Percentiles rank a stretch among this genome's conserved stretches.
These are phyloP conservation scores for Eclectus roratus DNA, from an alignment of 2,113 vertebrate genomes.

Conservation along the genomic window DNA sequence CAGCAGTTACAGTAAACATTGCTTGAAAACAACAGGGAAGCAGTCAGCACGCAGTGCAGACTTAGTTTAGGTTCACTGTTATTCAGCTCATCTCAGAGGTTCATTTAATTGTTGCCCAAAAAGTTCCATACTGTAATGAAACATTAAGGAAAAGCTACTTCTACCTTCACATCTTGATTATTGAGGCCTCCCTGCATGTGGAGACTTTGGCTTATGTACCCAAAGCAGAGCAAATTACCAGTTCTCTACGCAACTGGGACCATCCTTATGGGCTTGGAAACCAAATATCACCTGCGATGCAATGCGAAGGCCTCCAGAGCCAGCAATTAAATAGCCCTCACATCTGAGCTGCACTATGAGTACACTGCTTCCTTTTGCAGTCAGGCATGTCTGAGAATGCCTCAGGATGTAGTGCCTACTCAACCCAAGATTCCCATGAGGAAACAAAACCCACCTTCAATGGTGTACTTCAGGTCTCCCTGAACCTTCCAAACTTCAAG, in stretches of 20 bases:
- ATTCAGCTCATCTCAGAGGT: conserved; percentile 44
- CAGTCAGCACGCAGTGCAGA: not conserved
- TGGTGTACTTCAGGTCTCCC: not conserved
- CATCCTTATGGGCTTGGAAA: not conserved
- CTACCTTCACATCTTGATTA: not conserved
- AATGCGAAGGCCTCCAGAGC: not conserved
- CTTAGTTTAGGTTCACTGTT: conserved; percentile 42
- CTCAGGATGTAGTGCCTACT: not conserved
- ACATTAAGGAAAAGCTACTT: not conserved
- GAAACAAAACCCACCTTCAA: not conserved
- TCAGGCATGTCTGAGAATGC: not conserved
- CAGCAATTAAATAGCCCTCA: not conserved
- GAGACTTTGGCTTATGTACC: not conserved
- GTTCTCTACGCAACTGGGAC: not conserved
- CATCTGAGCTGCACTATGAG: not conserved
- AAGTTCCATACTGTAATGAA: conserved; percentile 1
- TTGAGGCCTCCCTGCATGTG: not conserved
- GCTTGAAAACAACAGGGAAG: conserved; percentile 48
- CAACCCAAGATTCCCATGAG: not conserved
- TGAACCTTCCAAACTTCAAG: not conserved
- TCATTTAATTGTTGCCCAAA: conserved; percentile 32
- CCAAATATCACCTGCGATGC: accelerated
- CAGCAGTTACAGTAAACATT: conserved; percentile 16
- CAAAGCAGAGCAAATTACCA: not conserved
- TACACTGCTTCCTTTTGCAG: not conserved